These are phyloP conservation scores for Ammodytes marinus DNA, from an alignment of 2,113 vertebrate genomes.

Conservation along the genomic window DNA sequence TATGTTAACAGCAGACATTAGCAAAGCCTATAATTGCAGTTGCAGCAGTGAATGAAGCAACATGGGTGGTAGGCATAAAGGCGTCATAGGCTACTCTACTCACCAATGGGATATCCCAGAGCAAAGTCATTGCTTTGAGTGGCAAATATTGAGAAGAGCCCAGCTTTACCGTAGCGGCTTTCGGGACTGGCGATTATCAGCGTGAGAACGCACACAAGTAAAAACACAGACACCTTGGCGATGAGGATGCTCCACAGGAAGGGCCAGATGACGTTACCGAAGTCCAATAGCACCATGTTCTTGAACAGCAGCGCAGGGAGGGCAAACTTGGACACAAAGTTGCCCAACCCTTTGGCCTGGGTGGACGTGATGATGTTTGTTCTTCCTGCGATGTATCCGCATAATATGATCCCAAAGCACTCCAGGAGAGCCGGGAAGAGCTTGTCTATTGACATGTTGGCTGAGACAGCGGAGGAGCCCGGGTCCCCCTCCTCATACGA, in stretches of 20 bases:
- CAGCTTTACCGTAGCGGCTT: conserved; percentile 93
- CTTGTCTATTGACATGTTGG: conserved; percentile 93
- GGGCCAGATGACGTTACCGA: conserved; percentile 94
- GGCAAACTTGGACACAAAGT: conserved; percentile 97
- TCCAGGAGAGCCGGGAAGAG: conserved; percentile 96
- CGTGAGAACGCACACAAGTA: conserved; percentile 91
- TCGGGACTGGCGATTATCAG: conserved; percentile 91
- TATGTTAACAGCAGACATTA: neutral
- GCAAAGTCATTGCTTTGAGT: conserved; percentile 99
- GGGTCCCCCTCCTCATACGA: conserved; percentile 5
- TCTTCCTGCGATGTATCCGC: conserved; percentile 95
- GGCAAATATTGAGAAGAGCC: conserved; percentile 97
- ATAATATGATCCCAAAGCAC: conserved; percentile 97
- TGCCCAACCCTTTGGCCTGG: conserved; percentile 95
- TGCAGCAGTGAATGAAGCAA: neutral
- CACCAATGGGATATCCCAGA: conserved; percentile 97
- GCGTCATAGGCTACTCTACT: conserved; percentile 60
- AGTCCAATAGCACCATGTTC: conserved; percentile 98
- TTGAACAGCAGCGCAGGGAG: conserved; percentile 96
- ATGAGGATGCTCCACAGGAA: conserved; percentile 95
- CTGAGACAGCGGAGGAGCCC: conserved; percentile 64
- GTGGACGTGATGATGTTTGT: conserved; percentile 92
- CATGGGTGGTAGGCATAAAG: neutral
- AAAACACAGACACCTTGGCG: conserved; percentile 94
- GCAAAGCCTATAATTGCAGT: neutral